Evolutionary conservation across 2,113 vertebrate species (phyloP).

Genomic region (Chionodraco myersi): DNA sequence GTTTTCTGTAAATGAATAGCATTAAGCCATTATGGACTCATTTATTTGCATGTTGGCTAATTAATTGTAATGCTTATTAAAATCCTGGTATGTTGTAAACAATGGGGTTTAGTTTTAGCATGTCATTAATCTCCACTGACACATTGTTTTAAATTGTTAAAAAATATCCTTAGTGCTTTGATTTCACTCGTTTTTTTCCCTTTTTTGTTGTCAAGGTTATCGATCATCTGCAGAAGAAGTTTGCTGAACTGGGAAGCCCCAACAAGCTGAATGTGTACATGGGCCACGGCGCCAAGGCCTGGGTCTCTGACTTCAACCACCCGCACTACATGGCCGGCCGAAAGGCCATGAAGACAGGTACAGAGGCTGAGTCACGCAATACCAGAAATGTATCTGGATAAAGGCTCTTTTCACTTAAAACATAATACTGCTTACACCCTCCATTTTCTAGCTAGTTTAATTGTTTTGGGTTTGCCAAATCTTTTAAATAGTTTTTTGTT

Average conservation of each 20-base stretch:
- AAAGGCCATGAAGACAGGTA: conserved; percentile 94
- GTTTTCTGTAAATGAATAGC: no score
- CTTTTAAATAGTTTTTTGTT: not conserved
- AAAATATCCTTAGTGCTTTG: not conserved
- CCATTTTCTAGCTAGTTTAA: not conserved
- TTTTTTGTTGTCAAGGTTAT: conserved; percentile 82
- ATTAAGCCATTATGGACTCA: no score
- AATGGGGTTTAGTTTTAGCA: no score
- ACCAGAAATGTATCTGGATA: not conserved
- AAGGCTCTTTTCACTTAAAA: conserved; percentile 6
- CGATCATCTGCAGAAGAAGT: conserved; percentile 87
- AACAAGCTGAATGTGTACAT: conserved; percentile 91
- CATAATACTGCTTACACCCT: not conserved
- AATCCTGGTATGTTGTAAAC: not conserved
- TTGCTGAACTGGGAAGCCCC: conserved; percentile 88
- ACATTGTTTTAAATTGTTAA: not conserved
- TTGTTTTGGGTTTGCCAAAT: not conserved
- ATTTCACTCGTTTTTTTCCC: not conserved
- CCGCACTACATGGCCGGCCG: conserved; percentile 95
- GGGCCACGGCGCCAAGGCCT: conserved; percentile 93
- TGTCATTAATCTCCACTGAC: not conserved
- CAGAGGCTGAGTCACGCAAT: conserved; percentile 1
- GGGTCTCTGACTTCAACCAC: conserved; percentile 97
- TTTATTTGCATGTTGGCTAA: not conserved
- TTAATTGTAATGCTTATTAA: not conserved